A percentile compares a stretch with the other conserved stretches of the same genome.
Conservation (phyloP, 2,888 invertebrate genomes). For the Herminia tarsipennalis region DNA sequence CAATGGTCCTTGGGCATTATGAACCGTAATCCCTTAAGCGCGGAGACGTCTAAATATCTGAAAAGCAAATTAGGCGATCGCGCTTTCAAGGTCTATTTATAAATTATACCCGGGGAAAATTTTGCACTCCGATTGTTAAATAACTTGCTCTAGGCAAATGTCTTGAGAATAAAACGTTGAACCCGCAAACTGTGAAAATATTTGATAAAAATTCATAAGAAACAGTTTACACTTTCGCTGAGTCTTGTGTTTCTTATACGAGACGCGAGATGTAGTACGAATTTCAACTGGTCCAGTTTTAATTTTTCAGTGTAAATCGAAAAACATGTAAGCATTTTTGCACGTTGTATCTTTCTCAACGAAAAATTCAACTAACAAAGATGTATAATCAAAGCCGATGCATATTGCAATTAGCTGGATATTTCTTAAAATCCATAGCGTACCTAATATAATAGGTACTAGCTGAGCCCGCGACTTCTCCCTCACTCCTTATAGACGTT, state of each 20-base stretch:
- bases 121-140: constrained; percentile 34
- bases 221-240: constrained; percentile 14
- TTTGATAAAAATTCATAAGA: constrained; percentile 16
- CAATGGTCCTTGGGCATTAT: constrained; percentile 57
- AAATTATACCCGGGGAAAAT: constrained; percentile 50
- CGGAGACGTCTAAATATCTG: constrained; percentile 52
- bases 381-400: too few relatives aligned
- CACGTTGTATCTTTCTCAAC: too few relatives aligned
- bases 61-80: constrained; percentile 59
- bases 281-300: constrained; percentile 24
- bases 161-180: constrained; percentile 15
- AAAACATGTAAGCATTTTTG: too few relatives aligned
- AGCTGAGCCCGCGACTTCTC: too few relatives aligned
- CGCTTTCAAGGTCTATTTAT: constrained; percentile 52
- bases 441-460: too few relatives aligned
- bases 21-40: constrained; percentile 60
- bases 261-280: constrained; percentile 12
- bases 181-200: constrained; percentile 28
- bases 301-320: constrained; percentile 11
- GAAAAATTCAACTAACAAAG: too few relatives aligned
- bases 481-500: too few relatives aligned
- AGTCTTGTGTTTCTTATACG: constrained; percentile 14
- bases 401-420: too few relatives aligned
- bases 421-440: too few relatives aligned
- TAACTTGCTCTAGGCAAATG: constrained; percentile 37